A percentile compares a stretch with the other conserved stretches of the same genome.
These are phyloP conservation scores for Neotragus moschatus DNA, from an alignment of 2,113 vertebrate species.

Conservation along the genomic window DNA sequence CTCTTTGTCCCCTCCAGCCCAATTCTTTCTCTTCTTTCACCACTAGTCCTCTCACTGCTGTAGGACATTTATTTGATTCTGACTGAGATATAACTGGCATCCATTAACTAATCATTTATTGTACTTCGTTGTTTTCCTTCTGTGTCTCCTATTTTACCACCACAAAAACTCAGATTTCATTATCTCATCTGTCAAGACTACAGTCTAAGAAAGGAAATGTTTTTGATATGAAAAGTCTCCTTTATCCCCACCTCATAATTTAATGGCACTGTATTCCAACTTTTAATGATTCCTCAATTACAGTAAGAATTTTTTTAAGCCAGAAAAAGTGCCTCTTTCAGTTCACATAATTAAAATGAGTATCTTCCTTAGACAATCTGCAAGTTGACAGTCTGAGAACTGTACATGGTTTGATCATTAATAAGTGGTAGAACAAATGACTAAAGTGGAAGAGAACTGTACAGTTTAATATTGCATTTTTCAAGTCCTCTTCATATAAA, in stretches of 20 bases:
- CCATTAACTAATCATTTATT: slow-evolving; percentile 32
- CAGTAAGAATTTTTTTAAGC: slow-evolving; percentile 20
- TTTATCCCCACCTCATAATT: not conserved
- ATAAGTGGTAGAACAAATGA: not conserved
- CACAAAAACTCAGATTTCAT: slow-evolving; percentile 34
- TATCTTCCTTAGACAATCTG: slow-evolving; percentile 53
- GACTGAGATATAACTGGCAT: slow-evolving; percentile 31
- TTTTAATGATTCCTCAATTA: slow-evolving; percentile 72
- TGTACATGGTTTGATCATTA: slow-evolving; percentile 16
- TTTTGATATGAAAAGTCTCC: slow-evolving; percentile 63
- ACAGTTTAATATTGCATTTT: not conserved
- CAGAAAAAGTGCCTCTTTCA: not conserved
- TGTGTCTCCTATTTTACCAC: slow-evolving; percentile 18
- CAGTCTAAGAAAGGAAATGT: slow-evolving; percentile 59
- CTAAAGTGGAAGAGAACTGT: not conserved
- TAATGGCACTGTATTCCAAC: slow-evolving; percentile 56
- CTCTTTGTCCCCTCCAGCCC: not conserved
- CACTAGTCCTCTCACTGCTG: not conserved
- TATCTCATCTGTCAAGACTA: slow-evolving; percentile 64
- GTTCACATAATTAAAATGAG: slow-evolving; percentile 57
- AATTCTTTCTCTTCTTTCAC: not conserved
- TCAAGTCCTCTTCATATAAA: not conserved
- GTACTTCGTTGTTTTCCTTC: slow-evolving; percentile 38
- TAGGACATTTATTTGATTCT: slow-evolving; percentile 17
- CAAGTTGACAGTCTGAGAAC: slow-evolving; percentile 53